phyloP scores from a whole-genome alignment of 2,888 invertebrate genomes.

The Diarsia rubi region DNA sequence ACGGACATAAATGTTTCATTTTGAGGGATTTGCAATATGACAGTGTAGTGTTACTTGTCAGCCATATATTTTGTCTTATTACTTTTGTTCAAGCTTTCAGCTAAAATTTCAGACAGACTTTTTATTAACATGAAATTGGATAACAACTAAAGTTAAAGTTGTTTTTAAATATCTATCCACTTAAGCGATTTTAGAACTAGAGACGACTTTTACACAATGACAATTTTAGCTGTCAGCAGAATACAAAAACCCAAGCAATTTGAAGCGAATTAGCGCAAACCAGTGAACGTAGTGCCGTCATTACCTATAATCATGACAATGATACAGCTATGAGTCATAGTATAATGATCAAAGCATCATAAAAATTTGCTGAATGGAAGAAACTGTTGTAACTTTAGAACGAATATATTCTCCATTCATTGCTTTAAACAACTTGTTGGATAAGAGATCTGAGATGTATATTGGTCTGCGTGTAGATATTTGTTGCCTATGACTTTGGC shows the following conservation, averaged over 20 bases:
- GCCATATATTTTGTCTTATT: not conserved
- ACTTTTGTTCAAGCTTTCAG: not conserved
- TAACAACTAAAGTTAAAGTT: not conserved
- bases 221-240: not conserved
- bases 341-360: not conserved
- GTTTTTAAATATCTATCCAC: not conserved
- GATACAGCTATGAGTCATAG: conserved; percentile 19
- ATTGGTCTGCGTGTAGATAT: not conserved
- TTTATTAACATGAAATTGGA: not conserved
- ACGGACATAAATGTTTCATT: conserved; percentile 13
- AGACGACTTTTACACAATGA: not conserved
- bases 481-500: not conserved
- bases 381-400: conserved; percentile 1
- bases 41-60: not conserved
- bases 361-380: conserved; percentile 4
- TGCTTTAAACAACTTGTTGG: too few species aligned
- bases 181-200: not conserved
- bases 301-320: conserved; percentile 24
- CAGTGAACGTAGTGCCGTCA: conserved; percentile 17
- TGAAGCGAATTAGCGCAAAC: conserved; percentile 22
- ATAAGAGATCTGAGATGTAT: not conserved
- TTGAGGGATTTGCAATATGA: conserved; percentile 19
- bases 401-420: not conserved
- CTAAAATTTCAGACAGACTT: not conserved
- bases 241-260: conserved; percentile 37